Evolutionary conservation across 2,797 vertebrate genomes (phyloP).

Genomic region (Mus minutoides): DNA sequence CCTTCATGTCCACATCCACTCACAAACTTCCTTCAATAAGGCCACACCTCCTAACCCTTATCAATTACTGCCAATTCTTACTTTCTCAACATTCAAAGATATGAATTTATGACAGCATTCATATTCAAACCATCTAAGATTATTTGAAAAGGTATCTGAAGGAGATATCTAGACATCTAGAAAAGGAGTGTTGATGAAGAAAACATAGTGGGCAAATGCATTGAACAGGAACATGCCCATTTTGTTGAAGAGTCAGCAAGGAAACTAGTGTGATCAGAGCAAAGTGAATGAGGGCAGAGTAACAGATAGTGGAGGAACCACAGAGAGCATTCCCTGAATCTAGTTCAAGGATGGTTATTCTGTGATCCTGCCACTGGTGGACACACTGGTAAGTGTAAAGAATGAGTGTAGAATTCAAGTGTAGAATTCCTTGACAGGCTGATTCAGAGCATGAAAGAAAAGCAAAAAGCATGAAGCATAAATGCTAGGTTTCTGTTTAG

Average conservation of each 20-base stretch:
- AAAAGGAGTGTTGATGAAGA: neutral
- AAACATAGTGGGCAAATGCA: neutral
- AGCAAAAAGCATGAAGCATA: neutral
- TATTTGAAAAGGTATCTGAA: conserved; percentile 44
- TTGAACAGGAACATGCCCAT: neutral
- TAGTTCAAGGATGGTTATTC: neutral
- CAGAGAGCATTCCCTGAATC: neutral
- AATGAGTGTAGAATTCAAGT: neutral
- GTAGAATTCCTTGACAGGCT: neutral
- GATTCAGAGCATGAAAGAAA: neutral
- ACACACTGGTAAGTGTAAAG: neutral
- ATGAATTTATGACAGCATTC: neutral
- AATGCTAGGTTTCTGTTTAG: conserved; percentile 19
- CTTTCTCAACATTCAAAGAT: neutral
- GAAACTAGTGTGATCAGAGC: neutral
- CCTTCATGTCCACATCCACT: neutral
- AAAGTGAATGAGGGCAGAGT: neutral
- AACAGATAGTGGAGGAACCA: neutral
- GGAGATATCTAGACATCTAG: neutral
- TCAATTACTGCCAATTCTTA: neutral
- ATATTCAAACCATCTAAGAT: neutral
- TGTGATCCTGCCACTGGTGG: neutral
- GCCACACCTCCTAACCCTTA: neutral
- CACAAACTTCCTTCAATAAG: neutral
- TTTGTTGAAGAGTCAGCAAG: neutral